Conservation (phyloP, 2,888 invertebrate genomes). For the Thyatira batis region DNA sequence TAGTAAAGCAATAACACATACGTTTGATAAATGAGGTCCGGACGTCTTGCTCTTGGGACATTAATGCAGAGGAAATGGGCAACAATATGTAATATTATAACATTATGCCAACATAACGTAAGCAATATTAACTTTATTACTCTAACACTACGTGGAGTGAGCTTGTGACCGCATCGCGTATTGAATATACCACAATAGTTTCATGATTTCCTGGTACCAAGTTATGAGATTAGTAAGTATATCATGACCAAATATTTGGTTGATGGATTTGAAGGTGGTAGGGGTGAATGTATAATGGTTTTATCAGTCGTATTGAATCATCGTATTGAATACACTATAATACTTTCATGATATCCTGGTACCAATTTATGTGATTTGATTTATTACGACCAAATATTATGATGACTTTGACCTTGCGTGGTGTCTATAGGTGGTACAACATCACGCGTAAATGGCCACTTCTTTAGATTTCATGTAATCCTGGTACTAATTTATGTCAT, state of each 20-base stretch:
- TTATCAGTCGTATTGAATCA: no score
- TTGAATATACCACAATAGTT: neutral
- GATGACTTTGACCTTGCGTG: no score
- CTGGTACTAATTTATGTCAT: no score
- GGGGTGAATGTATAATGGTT: no score
- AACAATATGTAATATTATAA: conserved; percentile 11
- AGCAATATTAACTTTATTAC: conserved; percentile 17
- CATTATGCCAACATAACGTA: conserved; percentile 12
- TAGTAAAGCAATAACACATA: neutral
- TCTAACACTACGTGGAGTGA: neutral
- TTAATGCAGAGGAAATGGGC: neutral
- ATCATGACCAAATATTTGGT: neutral
- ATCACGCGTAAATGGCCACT: no score
- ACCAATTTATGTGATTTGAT: no score
- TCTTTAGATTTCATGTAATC: no score
- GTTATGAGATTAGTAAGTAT: neutral
- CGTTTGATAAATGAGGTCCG: neutral
- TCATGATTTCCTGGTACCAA: neutral
- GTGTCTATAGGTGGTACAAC: no score
- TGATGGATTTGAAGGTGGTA: neutral
- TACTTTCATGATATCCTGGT: no score
- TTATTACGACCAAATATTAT: no score
- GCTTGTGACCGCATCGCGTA: neutral
- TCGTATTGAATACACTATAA: no score
- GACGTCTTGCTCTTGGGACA: neutral